phyloP scores from a whole-genome alignment of 2,113 vertebrate species.

The Phyllostomus discolor region DNA sequence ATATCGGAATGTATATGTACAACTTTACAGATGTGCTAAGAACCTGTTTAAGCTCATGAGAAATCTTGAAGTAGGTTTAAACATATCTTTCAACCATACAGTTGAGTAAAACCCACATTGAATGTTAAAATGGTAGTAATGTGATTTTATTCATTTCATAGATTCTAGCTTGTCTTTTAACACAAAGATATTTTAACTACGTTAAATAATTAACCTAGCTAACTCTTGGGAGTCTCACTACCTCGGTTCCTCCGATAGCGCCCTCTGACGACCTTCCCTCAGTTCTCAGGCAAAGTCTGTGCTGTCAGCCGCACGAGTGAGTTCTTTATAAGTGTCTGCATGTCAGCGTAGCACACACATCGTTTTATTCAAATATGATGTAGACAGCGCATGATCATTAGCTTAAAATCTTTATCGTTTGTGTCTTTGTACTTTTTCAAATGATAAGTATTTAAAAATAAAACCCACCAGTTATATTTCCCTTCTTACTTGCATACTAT shows the following conservation, averaged over 20 bases:
- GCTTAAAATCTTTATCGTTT: neutral
- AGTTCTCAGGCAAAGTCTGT: neutral
- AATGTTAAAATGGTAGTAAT: neutral
- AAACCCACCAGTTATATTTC: neutral
- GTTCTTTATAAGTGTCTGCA: neutral
- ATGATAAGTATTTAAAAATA: neutral
- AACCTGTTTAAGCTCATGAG: neutral
- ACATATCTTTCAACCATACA: neutral
- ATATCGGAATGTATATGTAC: neutral
- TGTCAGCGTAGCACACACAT: neutral
- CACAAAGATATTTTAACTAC: neutral
- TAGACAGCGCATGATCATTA: neutral
- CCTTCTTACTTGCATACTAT: neutral
- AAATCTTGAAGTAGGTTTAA: neutral
- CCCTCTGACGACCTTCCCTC: neutral
- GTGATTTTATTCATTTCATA: neutral
- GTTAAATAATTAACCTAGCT: neutral
- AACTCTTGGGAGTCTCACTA: neutral
- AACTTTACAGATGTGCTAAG: neutral
- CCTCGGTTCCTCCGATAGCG: neutral
- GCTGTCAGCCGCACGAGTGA: neutral
- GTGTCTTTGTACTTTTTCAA: neutral
- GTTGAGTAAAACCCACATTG: neutral
- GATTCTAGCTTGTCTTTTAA: neutral
- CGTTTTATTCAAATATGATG: neutral